phyloP scores from a whole-genome alignment of 2,888 invertebrate species.

The Hemaris fuciformis region DNA sequence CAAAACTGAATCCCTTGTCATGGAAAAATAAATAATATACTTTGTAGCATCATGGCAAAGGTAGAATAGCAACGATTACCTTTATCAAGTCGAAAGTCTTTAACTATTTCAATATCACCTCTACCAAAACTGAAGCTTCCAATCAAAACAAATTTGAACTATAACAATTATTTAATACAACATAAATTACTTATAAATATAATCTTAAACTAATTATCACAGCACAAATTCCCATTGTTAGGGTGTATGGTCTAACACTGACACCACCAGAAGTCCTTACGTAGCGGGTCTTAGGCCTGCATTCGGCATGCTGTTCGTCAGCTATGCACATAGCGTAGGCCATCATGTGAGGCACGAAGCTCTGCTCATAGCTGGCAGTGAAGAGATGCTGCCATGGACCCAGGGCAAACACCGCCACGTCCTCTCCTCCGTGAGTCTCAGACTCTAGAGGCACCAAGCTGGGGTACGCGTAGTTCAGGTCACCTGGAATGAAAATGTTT shows the following conservation, averaged over 20 bases:
- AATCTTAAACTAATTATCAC: slow-evolving; percentile 44
- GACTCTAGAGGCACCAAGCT: slow-evolving; percentile 82
- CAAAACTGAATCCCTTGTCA: too few species aligned
- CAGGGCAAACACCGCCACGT: slow-evolving; percentile 87
- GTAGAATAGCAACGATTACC: too few species aligned
- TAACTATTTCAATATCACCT: too few species aligned
- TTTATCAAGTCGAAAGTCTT: too few species aligned
- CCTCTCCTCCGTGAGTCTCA: slow-evolving; percentile 90
- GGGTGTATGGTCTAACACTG: slow-evolving; percentile 15
- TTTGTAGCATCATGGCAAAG: too few species aligned
- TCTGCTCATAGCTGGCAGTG: slow-evolving; percentile 89
- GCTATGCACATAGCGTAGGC: slow-evolving; percentile 87
- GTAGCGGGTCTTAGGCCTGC: slow-evolving; percentile 25
- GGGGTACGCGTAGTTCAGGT: slow-evolving; percentile 79
- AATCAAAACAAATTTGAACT: neutral
- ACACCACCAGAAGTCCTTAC: slow-evolving; percentile 17
- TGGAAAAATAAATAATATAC: too few species aligned
- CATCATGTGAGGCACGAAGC: slow-evolving; percentile 88
- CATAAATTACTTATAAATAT: slow-evolving; percentile 10
- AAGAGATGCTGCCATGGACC: slow-evolving; percentile 92
- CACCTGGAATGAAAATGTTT: slow-evolving; percentile 51
- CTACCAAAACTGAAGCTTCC: too few species aligned
- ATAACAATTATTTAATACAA: slow-evolving; percentile 4
- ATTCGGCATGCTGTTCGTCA: slow-evolving; percentile 71
- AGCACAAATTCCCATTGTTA: slow-evolving; percentile 36